Base-by-base conservation (phyloP, 1,140 invertebrate species). In the Cylas formicarius region DNA sequence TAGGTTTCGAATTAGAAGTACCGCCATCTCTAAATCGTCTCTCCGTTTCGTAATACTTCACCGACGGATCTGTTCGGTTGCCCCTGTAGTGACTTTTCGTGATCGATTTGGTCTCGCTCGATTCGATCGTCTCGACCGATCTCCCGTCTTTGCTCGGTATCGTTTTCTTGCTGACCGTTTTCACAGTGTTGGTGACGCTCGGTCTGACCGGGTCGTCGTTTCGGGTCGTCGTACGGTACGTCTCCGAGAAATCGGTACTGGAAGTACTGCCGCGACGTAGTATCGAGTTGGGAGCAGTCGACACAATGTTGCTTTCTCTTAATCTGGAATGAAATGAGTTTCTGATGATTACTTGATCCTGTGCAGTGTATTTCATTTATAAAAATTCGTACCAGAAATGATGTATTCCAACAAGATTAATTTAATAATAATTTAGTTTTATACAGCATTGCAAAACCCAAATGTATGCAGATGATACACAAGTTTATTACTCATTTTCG, bases 201-300 rank as follows among this genome's bases (percentile, higher is more conserved):
- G 78, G 78, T 48, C 75, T 62, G 11, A 70, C 61, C 0, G 78
- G 77, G 57, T 81, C 76, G 41, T 78, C 76, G 4, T 75, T 77
- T 37, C 73, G 69, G 7, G 78, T 78, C 1, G 74, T 76, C 48
- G 79, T 79, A 42, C 77, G 69, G 48, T 79, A 78, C 0, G 78
- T 81, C 60, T 82, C 79, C 2, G 77, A 76, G 55, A 77, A 84
- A 58, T 83, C 79, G 38, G 81, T 80, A 53, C 75, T 79, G 50
- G 71, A 74, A 47, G 71, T 69, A 56, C 75, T 80, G 26, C 77
- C 76, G 45, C 76, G 49, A 60, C 41, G 69, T 55, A 56, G 72
- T 62, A 59, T 60, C 13, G 50, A 61, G 17, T 51, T 44, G 14
- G 38, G 53, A 16, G 44, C 55, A 37, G 52, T 55, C 17, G 44